Evolutionary conservation across 2,888 invertebrate genomes (phyloP), one percentile per base, ranked within the genome.

Genomic region (Papilio demoleus): DNA sequence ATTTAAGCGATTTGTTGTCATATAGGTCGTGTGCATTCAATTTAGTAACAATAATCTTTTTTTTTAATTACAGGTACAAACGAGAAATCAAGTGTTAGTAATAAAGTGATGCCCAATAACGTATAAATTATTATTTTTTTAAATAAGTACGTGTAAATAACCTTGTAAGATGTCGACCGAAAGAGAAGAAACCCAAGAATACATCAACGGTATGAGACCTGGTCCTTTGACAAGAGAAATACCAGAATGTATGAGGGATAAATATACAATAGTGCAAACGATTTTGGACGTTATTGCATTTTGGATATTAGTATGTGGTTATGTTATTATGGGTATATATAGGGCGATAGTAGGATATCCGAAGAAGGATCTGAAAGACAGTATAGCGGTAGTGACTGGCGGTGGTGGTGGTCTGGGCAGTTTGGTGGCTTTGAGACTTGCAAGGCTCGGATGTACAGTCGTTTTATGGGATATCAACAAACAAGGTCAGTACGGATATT

Each of bases 391-490:
- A 58, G 95, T 98, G 34, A 98, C 98, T 0, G 98, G 98, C 0
- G 97, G 97, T 19, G 98, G 97, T 40, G 96, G 96, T 42, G 98
- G 97, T 3, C 91, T 98, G 17, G 98, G 98, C 6, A 94, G 97
- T 73, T 93, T 97, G 64, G 88, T 97, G 68, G 95, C 97, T 1
- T 85, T 96, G 75, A 93, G 96, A 75, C 93, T 98, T 60, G 96
- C 96, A 22, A 93, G 95, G 79, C 93, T 96, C 68, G 96, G 97
- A 65, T 96, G 96, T 74, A 95, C 94, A 72, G 94, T 98, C 67
- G 95, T 98, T 45, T 92, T 98, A 67, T 98, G 98, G 98, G 98
- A 99, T 87, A 96, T 98, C 75, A 97, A 97, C 82, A 94, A 95
- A 82, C 92, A 94, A 88, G 97, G 97, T 97, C 77, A 93, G 94